Percentiles rank a stretch among this genome's conserved stretches.
phyloP scores from a whole-genome alignment of 2,888 invertebrate species.

The Tenthredo distinguenda region DNA sequence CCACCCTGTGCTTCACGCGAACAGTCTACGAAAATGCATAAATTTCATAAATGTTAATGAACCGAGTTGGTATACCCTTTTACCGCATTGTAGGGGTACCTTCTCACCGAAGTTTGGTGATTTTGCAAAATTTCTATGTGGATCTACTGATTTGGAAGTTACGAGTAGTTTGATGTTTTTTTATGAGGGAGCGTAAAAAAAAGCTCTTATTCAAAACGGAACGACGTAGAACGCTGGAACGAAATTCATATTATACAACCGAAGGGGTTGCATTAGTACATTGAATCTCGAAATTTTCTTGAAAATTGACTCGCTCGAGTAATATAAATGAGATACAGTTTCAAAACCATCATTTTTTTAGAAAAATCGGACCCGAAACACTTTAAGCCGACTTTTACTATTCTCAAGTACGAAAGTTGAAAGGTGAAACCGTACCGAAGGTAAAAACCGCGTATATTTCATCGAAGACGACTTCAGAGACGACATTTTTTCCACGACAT shows the following conservation, averaged over 20 bases:
- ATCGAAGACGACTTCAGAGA: background rate
- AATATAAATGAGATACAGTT: background rate
- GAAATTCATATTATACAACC: background rate
- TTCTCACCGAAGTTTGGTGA: background rate
- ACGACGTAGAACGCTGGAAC: background rate
- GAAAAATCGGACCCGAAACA: background rate
- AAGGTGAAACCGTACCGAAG: background rate
- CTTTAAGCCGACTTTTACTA: background rate
- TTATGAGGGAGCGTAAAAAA: background rate
- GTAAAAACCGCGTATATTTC: background rate
- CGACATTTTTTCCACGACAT: background rate
- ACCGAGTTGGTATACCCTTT: background rate
- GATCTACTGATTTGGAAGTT: constrained; percentile 9
- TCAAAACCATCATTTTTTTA: background rate
- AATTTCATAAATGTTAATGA: constrained; percentile 9
- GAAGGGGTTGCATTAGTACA: background rate
- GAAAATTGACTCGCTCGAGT: background rate
- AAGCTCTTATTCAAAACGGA: background rate
- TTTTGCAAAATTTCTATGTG: background rate
- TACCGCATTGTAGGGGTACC: background rate
- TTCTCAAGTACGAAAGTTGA: background rate
- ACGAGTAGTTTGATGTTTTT: constrained; percentile 1
- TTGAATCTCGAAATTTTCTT: background rate
- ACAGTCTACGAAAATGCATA: background rate
- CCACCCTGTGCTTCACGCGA: background rate